phyloP scores from a whole-genome alignment of 1,140 invertebrate species.

The Batillaria attramentaria region DNA sequence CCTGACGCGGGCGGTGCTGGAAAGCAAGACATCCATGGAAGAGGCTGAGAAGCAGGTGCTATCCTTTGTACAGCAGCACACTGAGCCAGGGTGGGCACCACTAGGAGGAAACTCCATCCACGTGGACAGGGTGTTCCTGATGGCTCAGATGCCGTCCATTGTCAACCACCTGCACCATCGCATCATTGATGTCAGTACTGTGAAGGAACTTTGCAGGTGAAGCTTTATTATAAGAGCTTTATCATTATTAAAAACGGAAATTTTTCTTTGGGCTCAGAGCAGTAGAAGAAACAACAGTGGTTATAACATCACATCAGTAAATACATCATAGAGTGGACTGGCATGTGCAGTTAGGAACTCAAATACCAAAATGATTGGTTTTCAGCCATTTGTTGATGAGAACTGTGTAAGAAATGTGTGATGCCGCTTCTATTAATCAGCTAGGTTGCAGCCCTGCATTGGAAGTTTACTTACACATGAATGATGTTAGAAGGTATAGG shows the following conservation, averaged over 20 bases:
- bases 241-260: neutral
- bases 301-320: too few species aligned
- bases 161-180: constrained; percentile 91
- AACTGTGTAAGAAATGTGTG: too few species aligned
- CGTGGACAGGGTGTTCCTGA: constrained; percentile 78
- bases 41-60: constrained; percentile 82
- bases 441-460: too few species aligned
- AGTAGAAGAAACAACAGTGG: too few species aligned
- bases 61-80: constrained; percentile 81
- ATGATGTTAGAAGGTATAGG: too few species aligned
- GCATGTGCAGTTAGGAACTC: too few species aligned
- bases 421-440: too few species aligned
- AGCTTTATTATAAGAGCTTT: neutral
- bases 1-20: constrained; percentile 79
- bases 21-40: constrained; percentile 79
- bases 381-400: too few species aligned
- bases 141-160: constrained; percentile 70
- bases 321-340: too few species aligned
- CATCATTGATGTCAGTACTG: constrained; percentile 91
- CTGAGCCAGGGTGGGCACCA: constrained; percentile 79
- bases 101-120: constrained; percentile 93
- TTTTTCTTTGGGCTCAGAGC: too few species aligned
- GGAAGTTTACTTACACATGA: too few species aligned
- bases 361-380: too few species aligned
- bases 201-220: constrained; percentile 86